Conservation (phyloP, 2,888 invertebrate genomes). For the Xestia c-nigrum region DNA sequence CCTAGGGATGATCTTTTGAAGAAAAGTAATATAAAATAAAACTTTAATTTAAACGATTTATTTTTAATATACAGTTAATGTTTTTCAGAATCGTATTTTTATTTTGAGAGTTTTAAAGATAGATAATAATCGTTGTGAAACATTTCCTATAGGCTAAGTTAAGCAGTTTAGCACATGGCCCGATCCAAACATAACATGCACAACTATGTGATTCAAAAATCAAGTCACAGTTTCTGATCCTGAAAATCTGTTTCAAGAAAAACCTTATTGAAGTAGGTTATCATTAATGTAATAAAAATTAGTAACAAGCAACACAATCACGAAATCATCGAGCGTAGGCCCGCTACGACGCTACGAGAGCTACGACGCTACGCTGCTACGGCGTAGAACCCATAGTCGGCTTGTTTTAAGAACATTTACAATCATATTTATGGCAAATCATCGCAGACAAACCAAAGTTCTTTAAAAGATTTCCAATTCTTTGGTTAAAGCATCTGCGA, state of each 20-base stretch:
- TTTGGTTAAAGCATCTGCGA: background rate
- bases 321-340: background rate
- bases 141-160: background rate
- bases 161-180: background rate
- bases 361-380: too few relatives aligned
- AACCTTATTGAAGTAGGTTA: background rate
- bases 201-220: background rate
- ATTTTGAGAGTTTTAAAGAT: too few relatives aligned
- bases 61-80: too few relatives aligned
- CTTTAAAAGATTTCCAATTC: constrained; percentile 35
- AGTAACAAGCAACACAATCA: too few relatives aligned
- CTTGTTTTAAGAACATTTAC: too few relatives aligned
- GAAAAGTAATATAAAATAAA: background rate
- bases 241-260: background rate
- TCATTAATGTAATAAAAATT: too few relatives aligned
- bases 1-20: too few relatives aligned
- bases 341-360: too few relatives aligned
- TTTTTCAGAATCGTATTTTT: too few relatives aligned
- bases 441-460: background rate
- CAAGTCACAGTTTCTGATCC: too few relatives aligned
- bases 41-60: background rate
- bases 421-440: constrained; percentile 7
- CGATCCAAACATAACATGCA: constrained; percentile 25
- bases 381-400: too few relatives aligned
- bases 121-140: too few relatives aligned